A percentile compares a stretch with the other conserved stretches of the same genome.
These are phyloP conservation scores for Epinotia nisella DNA, from an alignment of 2,888 invertebrate genomes.

Conservation along the genomic window DNA sequence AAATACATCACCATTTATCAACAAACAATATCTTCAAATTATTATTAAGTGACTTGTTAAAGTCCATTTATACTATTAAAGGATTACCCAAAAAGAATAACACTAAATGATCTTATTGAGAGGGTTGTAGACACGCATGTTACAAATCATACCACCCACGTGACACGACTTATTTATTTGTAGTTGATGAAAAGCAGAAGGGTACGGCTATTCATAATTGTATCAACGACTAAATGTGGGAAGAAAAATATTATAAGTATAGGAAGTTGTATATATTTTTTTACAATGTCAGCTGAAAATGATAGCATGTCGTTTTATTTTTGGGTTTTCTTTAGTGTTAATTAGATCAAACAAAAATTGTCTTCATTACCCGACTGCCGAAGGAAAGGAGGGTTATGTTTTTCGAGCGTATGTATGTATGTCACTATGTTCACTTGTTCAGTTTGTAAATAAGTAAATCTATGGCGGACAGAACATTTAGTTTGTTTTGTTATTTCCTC, in stretches of 20 bases:
- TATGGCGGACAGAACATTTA: not conserved
- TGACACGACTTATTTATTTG: conserved; percentile 36
- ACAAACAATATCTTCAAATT: conserved; percentile 43
- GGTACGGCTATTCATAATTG: conserved; percentile 28
- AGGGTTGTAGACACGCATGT: conserved; percentile 37
- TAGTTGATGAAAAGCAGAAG: conserved; percentile 35
- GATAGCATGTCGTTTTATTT: too few relatives aligned
- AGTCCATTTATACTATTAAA: conserved; percentile 44
- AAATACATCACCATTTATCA: conserved; percentile 30
- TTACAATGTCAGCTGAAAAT: too few relatives aligned
- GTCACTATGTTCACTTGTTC: too few relatives aligned
- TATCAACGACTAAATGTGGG: not conserved
- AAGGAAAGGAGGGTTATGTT: too few relatives aligned
- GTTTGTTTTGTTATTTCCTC: not conserved
- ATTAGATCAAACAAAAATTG: too few relatives aligned
- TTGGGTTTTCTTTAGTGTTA: too few relatives aligned
- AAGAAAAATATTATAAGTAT: not conserved
- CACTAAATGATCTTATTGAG: conserved; percentile 42
- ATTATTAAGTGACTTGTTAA: conserved; percentile 45
- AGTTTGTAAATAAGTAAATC: too few relatives aligned
- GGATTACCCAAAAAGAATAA: conserved; percentile 45
- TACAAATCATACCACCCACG: conserved; percentile 45
- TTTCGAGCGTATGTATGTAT: too few relatives aligned
- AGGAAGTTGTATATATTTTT: not conserved
- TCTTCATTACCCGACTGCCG: too few relatives aligned